These are phyloP conservation scores for Gari tellinella DNA, from an alignment of 2,888 invertebrate genomes.

Conservation along the genomic window DNA sequence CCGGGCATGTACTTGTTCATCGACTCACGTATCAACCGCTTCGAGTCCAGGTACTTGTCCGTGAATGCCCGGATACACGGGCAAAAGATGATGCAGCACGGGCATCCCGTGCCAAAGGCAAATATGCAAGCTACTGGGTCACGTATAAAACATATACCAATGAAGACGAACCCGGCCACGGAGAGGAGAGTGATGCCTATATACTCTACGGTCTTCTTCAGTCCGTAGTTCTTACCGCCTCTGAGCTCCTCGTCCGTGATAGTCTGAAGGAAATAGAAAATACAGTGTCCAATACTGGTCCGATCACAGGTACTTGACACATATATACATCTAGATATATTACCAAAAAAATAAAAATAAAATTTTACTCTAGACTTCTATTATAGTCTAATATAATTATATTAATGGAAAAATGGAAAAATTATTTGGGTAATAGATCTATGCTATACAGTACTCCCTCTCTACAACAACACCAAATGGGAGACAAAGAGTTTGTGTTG, in stretches of 20 bases:
- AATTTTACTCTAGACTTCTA: too few relatives aligned
- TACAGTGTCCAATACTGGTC: too few relatives aligned
- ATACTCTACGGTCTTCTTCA: constrained; percentile 48
- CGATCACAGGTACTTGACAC: too few relatives aligned
- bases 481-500: too few relatives aligned
- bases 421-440: too few relatives aligned
- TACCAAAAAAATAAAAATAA: too few relatives aligned
- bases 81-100: constrained; percentile 66
- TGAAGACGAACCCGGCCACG: constrained; percentile 53
- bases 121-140: constrained; percentile 67
- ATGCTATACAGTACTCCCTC: too few relatives aligned
- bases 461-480: too few relatives aligned
- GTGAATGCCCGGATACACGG: constrained; percentile 62
- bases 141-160: constrained; percentile 65
- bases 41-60: constrained; percentile 54
- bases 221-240: constrained; percentile 41
- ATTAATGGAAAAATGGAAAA: too few relatives aligned
- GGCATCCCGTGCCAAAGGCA: constrained; percentile 71
- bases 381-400: too few relatives aligned
- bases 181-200: constrained; percentile 59
- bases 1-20: constrained; percentile 73
- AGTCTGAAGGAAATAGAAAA: constrained; percentile 47
- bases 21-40: constrained; percentile 53
- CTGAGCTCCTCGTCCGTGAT: constrained; percentile 63
- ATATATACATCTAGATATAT: too few relatives aligned